Conservation (phyloP, 2,797 vertebrate species). For the Cirrhinus mrigala region DNA sequence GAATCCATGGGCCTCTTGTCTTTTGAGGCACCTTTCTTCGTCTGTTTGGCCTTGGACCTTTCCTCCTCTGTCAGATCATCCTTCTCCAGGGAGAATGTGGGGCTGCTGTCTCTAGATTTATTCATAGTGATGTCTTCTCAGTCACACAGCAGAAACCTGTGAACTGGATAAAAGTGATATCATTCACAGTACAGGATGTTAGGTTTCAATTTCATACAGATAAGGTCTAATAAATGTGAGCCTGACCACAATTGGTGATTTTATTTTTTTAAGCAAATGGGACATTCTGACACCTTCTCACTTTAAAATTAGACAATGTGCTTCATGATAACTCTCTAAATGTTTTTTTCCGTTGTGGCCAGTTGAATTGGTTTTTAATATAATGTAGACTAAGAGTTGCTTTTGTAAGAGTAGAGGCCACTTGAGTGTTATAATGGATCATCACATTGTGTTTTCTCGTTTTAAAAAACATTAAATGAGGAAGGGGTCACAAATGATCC, state of each 20-base stretch:
- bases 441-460: neutral
- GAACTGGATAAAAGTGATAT: neutral
- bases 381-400: neutral
- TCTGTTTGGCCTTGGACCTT: constrained; percentile 56
- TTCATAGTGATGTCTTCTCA: constrained; percentile 74
- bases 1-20: constrained; percentile 87
- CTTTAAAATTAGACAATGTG: neutral
- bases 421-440: neutral
- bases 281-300: neutral
- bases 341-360: neutral
- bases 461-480: constrained; percentile 15
- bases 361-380: neutral
- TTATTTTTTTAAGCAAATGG: neutral
- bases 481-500: neutral
- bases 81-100: constrained; percentile 73
- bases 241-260: neutral
- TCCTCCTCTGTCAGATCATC: constrained; percentile 81
- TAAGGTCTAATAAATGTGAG: neutral
- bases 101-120: constrained; percentile 75
- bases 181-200: neutral
- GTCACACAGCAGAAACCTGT: neutral
- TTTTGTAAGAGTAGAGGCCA: neutral
- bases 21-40: constrained; percentile 61
- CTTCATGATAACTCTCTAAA: no score
- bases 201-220: neutral